phyloP scores from a whole-genome alignment of 2,797 vertebrate genomes.

The Chrosomus eos region DNA sequence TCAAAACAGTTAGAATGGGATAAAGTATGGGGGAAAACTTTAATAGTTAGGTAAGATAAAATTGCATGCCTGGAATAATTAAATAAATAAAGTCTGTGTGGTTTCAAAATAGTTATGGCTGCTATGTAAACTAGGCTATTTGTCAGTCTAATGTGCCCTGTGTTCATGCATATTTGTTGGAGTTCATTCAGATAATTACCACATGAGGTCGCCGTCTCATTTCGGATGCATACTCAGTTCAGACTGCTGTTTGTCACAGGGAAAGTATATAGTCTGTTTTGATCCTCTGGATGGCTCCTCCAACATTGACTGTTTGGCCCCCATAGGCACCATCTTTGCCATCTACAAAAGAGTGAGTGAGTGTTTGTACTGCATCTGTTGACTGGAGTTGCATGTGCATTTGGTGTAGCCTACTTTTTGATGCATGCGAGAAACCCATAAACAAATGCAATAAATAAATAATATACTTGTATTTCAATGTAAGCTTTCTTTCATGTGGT shows the following conservation, averaged over 20 bases:
- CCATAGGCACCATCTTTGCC: constrained; percentile 96
- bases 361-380: constrained; percentile 44
- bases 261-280: constrained; percentile 96
- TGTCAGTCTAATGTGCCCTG: neutral
- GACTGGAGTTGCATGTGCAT: constrained; percentile 11
- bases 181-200: neutral
- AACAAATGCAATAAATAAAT: neutral
- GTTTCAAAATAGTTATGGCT: neutral
- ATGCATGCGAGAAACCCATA: neutral
- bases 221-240: neutral
- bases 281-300: constrained; percentile 98
- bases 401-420: neutral
- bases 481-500: neutral
- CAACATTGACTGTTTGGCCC: constrained; percentile 96
- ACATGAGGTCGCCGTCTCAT: neutral
- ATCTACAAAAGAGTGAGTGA: constrained; percentile 96
- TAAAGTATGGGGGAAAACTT: neutral
- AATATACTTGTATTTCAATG: neutral
- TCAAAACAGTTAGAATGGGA: neutral
- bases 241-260: constrained; percentile 72
- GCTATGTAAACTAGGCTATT: neutral
- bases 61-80: neutral
- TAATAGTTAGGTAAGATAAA: neutral
- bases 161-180: neutral
- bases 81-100: neutral